These are phyloP conservation scores for Vidua chalybeata DNA, from an alignment of 2,113 vertebrate genomes.

Conservation along the genomic window DNA sequence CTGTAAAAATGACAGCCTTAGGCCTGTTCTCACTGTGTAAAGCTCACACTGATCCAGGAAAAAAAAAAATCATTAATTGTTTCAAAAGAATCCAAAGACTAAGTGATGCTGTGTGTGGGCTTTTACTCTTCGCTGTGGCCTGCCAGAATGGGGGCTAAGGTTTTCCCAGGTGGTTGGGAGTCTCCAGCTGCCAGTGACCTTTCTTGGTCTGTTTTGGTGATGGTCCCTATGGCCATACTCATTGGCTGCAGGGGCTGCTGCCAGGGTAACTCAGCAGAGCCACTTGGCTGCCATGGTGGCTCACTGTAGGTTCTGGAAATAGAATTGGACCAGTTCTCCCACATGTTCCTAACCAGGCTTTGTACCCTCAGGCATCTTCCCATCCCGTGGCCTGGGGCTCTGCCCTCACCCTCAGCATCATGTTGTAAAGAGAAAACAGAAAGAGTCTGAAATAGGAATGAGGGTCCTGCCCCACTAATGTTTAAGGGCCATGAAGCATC, in stretches of 20 bases:
- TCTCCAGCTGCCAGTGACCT: not conserved
- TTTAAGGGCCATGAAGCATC: not conserved
- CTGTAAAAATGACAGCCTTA: not conserved
- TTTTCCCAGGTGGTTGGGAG: not conserved
- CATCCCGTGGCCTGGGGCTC: not conserved
- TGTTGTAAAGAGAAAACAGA: not conserved
- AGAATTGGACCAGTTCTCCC: not conserved
- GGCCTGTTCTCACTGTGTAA: not conserved
- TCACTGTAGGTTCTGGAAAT: not conserved
- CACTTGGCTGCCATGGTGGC: not conserved
- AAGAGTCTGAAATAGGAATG: not conserved
- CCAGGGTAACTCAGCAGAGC: not conserved
- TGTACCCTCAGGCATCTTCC: not conserved
- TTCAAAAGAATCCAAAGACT: not conserved
- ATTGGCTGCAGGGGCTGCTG: not conserved
- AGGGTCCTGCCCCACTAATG: fast-evolving
- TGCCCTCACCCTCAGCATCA: not conserved
- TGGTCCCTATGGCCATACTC: fast-evolving
- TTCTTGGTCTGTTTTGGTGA: not conserved
- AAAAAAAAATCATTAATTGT: not conserved
- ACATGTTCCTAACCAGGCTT: not conserved
- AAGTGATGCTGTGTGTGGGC: not conserved
- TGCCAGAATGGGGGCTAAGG: not conserved
- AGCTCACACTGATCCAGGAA: not conserved
- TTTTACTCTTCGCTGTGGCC: not conserved